Percentiles rank a stretch among this genome's conserved stretches.
Evolutionary conservation across 2,888 invertebrate species (phyloP).

Genomic region (Sinotaia quadrata): DNA sequence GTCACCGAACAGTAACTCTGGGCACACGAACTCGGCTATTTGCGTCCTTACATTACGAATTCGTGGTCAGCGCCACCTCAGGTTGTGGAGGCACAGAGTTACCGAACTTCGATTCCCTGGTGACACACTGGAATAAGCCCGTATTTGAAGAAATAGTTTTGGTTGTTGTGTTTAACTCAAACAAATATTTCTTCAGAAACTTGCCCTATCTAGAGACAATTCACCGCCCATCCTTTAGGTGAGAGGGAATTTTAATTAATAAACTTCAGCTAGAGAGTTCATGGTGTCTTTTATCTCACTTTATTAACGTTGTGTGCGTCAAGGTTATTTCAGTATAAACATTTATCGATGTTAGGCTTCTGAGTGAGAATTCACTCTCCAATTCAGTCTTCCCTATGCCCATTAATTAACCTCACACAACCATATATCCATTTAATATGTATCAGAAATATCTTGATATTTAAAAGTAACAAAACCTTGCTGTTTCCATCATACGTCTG

Average conservation of each 20-base stretch:
- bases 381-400: too few relatives aligned
- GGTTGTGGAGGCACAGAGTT: background rate
- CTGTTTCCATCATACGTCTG: too few relatives aligned
- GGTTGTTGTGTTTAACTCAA: conserved; percentile 28
- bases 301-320: too few relatives aligned
- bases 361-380: too few relatives aligned
- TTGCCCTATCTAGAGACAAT: conserved; percentile 25
- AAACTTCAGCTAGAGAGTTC: background rate
- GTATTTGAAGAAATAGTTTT: conserved; percentile 25
- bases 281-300: too few relatives aligned
- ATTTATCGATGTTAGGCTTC: too few relatives aligned
- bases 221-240: conserved; percentile 29
- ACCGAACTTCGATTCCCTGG: background rate
- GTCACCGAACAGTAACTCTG: too few relatives aligned
- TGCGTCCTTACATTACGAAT: background rate
- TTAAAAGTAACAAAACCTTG: too few relatives aligned
- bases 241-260: background rate
- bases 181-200: conserved; percentile 12
- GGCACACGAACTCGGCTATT: too few relatives aligned
- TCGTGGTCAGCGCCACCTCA: background rate
- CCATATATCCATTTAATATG: background rate
- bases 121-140: conserved; percentile 6
- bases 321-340: too few relatives aligned
- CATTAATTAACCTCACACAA: too few relatives aligned
- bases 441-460: too few relatives aligned